These are phyloP conservation scores for Physella acuta DNA, from an alignment of 1,140 invertebrate genomes.

Conservation along the genomic window DNA sequence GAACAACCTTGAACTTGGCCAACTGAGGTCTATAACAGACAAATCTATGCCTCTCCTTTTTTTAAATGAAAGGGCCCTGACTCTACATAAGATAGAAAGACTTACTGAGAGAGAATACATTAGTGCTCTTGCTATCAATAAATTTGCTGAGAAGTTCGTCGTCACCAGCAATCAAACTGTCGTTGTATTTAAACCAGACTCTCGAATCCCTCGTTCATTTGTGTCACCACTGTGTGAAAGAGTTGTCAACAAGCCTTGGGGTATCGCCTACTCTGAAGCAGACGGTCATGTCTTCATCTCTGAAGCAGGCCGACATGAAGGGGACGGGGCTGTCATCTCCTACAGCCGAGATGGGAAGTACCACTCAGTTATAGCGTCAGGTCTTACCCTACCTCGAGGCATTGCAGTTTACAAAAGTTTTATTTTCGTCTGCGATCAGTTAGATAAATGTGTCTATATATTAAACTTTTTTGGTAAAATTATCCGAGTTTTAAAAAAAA, in stretches of 20 bases:
- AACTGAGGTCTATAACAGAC: neutral
- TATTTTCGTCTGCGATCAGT: constrained; percentile 26
- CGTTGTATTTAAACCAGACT: constrained; percentile 15
- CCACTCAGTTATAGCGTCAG: constrained; percentile 13
- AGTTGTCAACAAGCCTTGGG: constrained; percentile 20
- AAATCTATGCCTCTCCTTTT: neutral
- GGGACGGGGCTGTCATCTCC: constrained; percentile 14
- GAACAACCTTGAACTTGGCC: constrained; percentile 15
- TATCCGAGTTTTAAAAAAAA: constrained; percentile 16
- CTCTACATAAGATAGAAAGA: neutral
- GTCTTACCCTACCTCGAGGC: constrained; percentile 19
- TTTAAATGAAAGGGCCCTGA: constrained; percentile 5
- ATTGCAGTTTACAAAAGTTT: constrained; percentile 12
- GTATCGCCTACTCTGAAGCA: constrained; percentile 18
- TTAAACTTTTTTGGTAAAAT: constrained; percentile 11
- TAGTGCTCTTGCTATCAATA: constrained; percentile 22
- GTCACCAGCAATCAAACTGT: constrained; percentile 17
- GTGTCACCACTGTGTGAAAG: constrained; percentile 9
- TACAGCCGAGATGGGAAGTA: constrained; percentile 17
- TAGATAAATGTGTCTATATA: constrained; percentile 24
- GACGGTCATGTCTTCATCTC: constrained; percentile 13
- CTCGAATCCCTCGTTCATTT: constrained; percentile 7
- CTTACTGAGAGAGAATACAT: constrained; percentile 23
- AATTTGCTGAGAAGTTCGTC: constrained; percentile 24
- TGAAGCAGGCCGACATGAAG: constrained; percentile 19